Evolutionary conservation across 2,113 vertebrate species (phyloP), one percentile per base, ranked within the genome.

Genomic region (Lamprologus tigripictilis): DNA sequence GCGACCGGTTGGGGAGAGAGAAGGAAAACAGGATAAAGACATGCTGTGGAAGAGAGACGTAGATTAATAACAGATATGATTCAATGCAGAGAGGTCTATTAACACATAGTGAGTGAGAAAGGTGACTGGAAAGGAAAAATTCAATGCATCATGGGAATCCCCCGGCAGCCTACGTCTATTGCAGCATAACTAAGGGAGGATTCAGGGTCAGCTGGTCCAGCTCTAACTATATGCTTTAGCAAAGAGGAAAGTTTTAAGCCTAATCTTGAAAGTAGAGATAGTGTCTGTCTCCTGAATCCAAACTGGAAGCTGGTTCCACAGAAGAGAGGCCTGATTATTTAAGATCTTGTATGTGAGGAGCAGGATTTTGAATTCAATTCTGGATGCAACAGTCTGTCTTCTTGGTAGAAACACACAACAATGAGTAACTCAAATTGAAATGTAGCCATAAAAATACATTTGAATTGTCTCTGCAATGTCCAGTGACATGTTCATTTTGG

Each of bases 211-310:
- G 0, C 53, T 54, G 10, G 2, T 54, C n/a, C 51, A 54, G 51
- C n/a, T 0, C 5, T 21, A 12, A 54, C 51, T 0, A 54, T 54
- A 12, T 23, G 53, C n/a, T 54, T 54, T 54, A 23, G 0, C 10
- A 23, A 54, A 54, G 1, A 54, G n/a, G 53, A 23, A 23, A 55
- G 53, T 55, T 55, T 55, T 1, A 54, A 55, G 21, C 53, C 11
- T 23, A 13, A 55, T 23, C 53, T 55, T 55, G 0, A 55, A 23
- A 55, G 53, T 23, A 26, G 54, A 55, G 21, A 55, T 55, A 13
- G 54, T 55, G 21, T 26, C 21, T 55, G 54, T 55, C 54, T 55
- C 21, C 54, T 3, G 0, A 26, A 55, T 55, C 54, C 1, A 26
- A 55, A 14, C 54, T 55, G 54, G 21, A 1, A 55, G 54, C 54